A percentile compares a stretch with the other conserved stretches of the same genome.
Conservation (phyloP, 1,140 invertebrate genomes). For the Samia ricini region DNA sequence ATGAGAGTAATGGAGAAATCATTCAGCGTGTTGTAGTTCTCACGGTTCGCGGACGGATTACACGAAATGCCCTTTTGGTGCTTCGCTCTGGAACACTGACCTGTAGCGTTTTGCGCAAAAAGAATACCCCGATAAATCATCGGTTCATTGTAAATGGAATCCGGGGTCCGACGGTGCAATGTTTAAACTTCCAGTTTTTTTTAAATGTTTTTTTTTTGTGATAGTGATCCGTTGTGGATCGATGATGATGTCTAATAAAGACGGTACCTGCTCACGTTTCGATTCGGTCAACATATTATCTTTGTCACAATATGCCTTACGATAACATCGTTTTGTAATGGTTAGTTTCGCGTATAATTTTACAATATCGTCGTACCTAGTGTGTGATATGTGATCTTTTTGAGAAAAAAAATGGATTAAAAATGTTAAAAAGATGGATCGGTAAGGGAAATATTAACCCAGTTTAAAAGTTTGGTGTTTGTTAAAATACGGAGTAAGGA, state of each 20-base stretch:
- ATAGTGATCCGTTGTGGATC: conserved; percentile 43
- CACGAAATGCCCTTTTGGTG: conserved; percentile 70
- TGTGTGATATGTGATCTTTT: background rate
- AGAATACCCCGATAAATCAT: conserved; percentile 68
- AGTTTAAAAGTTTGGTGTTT: background rate
- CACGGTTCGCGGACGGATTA: conserved; percentile 64
- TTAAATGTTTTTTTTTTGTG: too few relatives aligned
- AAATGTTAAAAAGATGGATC: background rate
- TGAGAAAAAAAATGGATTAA: background rate
- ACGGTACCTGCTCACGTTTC: conserved; percentile 67
- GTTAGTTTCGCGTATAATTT: conserved; percentile 63
- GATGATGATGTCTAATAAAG: conserved; percentile 54
- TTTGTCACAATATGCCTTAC: conserved; percentile 62
- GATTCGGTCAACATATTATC: conserved; percentile 62
- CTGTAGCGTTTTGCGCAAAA: conserved; percentile 68
- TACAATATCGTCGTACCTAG: conserved; percentile 20
- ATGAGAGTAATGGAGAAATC: background rate
- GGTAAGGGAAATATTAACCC: background rate
- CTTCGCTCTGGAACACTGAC: conserved; percentile 64
- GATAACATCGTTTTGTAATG: conserved; percentile 56
- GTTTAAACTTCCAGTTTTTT: conserved; percentile 46
- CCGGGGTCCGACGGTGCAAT: conserved; percentile 50
- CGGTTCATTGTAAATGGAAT: conserved; percentile 54
- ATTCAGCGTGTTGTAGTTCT: conserved; percentile 35
- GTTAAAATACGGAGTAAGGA: too few relatives aligned